Conservation (phyloP, 1,140 invertebrate genomes). For the Daktulosphaira vitifoliae region DNA sequence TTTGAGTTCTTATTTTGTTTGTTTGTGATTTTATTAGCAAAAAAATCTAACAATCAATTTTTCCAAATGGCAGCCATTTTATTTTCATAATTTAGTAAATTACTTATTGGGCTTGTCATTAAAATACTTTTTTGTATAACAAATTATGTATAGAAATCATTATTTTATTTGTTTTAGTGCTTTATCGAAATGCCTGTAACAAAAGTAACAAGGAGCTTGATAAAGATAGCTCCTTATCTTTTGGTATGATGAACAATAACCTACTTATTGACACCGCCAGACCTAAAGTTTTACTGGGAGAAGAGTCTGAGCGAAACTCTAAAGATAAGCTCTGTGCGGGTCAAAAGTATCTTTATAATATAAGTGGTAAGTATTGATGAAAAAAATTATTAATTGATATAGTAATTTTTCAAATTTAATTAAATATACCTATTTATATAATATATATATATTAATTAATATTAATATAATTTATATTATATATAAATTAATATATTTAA, state of each 20-base stretch:
- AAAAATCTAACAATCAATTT: too few relatives aligned
- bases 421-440: too few relatives aligned
- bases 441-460: neutral
- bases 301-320: slow-evolving; percentile 28
- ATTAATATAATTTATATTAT: neutral
- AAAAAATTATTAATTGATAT: too few relatives aligned
- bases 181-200: slow-evolving; percentile 27
- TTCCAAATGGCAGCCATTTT: too few relatives aligned
- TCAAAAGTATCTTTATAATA: slow-evolving; percentile 15
- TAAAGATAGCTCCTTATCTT: slow-evolving; percentile 19
- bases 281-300: slow-evolving; percentile 27
- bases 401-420: too few relatives aligned
- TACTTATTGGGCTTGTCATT: too few relatives aligned
- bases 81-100: too few relatives aligned
- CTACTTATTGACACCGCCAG: slow-evolving; percentile 26
- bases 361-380: too few relatives aligned
- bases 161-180: neutral
- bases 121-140: too few relatives aligned
- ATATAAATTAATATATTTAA: neutral
- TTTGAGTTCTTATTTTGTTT: too few relatives aligned
- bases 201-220: slow-evolving; percentile 16
- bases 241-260: slow-evolving; percentile 28
- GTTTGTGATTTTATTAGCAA: too few relatives aligned
- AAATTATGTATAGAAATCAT: too few relatives aligned
- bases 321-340: slow-evolving; percentile 3